Conservation (phyloP, 2,113 vertebrate genomes). For the Poicephalus gulielmi region DNA sequence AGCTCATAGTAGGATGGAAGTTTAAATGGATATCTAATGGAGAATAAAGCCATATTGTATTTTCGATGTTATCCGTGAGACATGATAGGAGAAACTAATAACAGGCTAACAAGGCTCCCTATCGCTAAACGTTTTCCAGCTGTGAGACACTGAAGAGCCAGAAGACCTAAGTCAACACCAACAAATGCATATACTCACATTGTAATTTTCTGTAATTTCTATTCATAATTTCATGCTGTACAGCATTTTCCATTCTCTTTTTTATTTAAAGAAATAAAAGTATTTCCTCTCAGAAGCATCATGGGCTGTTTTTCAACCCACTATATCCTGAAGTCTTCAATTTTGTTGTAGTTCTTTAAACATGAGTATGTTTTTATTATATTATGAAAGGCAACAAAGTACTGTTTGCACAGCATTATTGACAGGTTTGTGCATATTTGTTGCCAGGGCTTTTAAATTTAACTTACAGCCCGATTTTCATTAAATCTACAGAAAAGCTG, state of each 20-base stretch:
- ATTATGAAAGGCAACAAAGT: background rate
- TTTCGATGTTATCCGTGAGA: constrained; percentile 47
- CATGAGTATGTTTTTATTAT: background rate
- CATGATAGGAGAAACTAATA: constrained; percentile 59
- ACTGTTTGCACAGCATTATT: background rate
- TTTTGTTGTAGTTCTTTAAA: background rate
- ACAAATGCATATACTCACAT: constrained; percentile 3
- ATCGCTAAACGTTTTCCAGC: constrained; percentile 57
- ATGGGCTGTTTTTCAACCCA: background rate
- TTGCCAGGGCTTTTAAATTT: background rate
- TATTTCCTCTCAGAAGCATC: constrained; percentile 6
- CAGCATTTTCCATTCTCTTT: background rate
- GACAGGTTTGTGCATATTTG: background rate
- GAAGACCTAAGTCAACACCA: constrained; percentile 33
- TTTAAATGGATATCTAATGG: constrained; percentile 16
- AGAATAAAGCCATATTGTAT: constrained; percentile 32
- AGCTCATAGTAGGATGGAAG: background rate
- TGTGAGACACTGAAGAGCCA: constrained; percentile 39
- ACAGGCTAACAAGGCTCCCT: constrained; percentile 30
- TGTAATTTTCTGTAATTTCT: background rate
- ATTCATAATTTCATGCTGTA: background rate
- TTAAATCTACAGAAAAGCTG: background rate
- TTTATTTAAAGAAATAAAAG: constrained; percentile 5
- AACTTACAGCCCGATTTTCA: background rate
- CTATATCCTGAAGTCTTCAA: background rate